phyloP scores from a whole-genome alignment of 2,888 invertebrate genomes.

The Aethes cnicana region DNA sequence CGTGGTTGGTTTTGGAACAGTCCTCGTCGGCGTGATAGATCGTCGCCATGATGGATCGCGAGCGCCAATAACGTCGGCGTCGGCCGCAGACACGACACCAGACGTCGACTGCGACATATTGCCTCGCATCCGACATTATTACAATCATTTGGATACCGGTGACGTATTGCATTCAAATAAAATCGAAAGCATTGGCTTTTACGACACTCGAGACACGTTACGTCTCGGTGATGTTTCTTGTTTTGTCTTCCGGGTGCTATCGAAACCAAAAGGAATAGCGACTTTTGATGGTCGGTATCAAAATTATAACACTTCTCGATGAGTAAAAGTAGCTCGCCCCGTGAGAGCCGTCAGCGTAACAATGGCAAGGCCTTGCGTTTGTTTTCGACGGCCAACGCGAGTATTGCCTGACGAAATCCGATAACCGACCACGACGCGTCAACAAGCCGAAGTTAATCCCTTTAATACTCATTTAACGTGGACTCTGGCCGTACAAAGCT shows the following conservation, averaged over 20 bases:
- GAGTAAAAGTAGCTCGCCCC: no score
- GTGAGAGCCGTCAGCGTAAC: neutral
- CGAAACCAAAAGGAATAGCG: no score
- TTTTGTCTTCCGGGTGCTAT: no score
- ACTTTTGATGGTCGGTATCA: no score
- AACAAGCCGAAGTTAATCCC: constrained; percentile 78
- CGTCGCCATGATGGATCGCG: constrained; percentile 65
- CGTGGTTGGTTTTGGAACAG: no score
- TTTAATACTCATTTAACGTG: constrained; percentile 72
- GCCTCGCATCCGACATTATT: constrained; percentile 35
- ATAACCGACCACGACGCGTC: constrained; percentile 73
- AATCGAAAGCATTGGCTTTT: constrained; percentile 1
- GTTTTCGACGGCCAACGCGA: constrained; percentile 52
- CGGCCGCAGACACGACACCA: constrained; percentile 57
- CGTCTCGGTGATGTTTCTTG: no score
- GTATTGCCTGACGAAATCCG: constrained; percentile 57
- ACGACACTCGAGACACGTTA: neutral
- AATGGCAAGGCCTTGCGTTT: constrained; percentile 49
- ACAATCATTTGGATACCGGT: constrained; percentile 21
- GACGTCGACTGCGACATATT: constrained; percentile 38
- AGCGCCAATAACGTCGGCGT: constrained; percentile 47
- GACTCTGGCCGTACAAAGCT: constrained; percentile 51
- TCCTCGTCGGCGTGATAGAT: constrained; percentile 57
- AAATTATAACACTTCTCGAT: no score
- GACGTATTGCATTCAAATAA: constrained; percentile 21